phyloP scores from a whole-genome alignment of 64 coral and sea anemone genomes.

The Actinia equina region DNA sequence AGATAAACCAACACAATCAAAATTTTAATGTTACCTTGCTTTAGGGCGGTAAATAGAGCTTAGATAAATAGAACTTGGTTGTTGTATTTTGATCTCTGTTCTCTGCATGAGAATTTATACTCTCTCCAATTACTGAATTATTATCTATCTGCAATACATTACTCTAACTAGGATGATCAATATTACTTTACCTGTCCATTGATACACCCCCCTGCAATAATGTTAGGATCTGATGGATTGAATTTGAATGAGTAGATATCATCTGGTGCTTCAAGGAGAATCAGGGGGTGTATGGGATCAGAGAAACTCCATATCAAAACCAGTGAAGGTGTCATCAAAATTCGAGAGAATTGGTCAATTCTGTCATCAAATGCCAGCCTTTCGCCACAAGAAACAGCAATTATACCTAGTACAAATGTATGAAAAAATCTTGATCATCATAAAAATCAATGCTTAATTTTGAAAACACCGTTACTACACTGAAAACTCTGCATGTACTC shows the following conservation, averaged over 20 bases:
- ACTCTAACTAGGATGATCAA: neutral
- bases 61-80: too few species aligned
- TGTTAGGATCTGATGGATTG: conserved; percentile 98
- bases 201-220: conserved; percentile 91
- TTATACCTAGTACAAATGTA: conserved; percentile 50
- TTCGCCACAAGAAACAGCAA: conserved; percentile 92
- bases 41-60: too few species aligned
- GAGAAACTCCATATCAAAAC: conserved; percentile 99
- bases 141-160: too few species aligned
- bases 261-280: conserved; percentile 91
- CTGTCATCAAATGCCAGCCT: conserved; percentile 88
- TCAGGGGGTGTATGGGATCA: conserved; percentile 94
- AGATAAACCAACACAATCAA: too few species aligned
- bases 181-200: conserved; percentile 80
- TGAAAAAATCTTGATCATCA: neutral
- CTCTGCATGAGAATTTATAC: too few species aligned
- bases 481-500: neutral
- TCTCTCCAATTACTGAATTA: too few species aligned
- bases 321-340: conserved; percentile 93
- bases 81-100: too few species aligned
- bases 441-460: too few species aligned
- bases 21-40: too few species aligned
- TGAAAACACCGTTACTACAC: too few species aligned
- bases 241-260: conserved; percentile 94
- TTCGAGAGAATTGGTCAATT: conserved; percentile 84